Conservation (phyloP, 2,888 invertebrate genomes). For the Dromius quadrimaculatus region DNA sequence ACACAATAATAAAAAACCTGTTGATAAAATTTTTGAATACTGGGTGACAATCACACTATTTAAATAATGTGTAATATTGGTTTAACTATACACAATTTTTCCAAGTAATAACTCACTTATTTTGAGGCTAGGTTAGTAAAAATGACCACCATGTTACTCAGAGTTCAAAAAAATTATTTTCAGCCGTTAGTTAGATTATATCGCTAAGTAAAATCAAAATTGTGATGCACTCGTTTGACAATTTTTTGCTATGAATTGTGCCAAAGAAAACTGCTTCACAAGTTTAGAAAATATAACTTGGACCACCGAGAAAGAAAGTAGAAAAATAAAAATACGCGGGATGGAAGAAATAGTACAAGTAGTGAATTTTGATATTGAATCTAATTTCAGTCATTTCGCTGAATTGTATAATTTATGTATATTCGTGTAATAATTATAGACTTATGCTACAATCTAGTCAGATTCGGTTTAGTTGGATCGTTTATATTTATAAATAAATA, state of each 20-base stretch:
- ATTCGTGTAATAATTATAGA: conserved; percentile 41
- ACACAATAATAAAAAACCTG: no score
- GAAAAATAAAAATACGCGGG: conserved; percentile 2
- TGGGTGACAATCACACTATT: no score
- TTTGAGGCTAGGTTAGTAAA: no score
- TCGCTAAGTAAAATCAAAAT: background rate
- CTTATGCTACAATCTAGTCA: conserved; percentile 42
- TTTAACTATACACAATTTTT: no score
- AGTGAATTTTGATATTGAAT: conserved; percentile 14
- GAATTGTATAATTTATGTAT: conserved; percentile 37
- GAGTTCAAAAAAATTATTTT: background rate
- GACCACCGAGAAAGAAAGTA: conserved; percentile 22
- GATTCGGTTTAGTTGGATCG: conserved; percentile 30
- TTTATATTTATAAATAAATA: conserved; percentile 30
- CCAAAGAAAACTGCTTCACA: conserved; percentile 46
- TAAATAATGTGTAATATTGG: no score
- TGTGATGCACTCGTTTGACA: conserved; percentile 4
- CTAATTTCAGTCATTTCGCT: conserved; percentile 28
- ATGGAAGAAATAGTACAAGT: conserved; percentile 14
- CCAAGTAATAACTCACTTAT: no score
- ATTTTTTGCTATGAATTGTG: conserved; percentile 32
- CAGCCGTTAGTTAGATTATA: background rate
- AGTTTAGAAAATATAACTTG: conserved; percentile 20
- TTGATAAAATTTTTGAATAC: no score
- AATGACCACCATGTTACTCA: background rate